Conservation (phyloP, 2,888 invertebrate genomes). For the Apomyelois bistriatella region DNA sequence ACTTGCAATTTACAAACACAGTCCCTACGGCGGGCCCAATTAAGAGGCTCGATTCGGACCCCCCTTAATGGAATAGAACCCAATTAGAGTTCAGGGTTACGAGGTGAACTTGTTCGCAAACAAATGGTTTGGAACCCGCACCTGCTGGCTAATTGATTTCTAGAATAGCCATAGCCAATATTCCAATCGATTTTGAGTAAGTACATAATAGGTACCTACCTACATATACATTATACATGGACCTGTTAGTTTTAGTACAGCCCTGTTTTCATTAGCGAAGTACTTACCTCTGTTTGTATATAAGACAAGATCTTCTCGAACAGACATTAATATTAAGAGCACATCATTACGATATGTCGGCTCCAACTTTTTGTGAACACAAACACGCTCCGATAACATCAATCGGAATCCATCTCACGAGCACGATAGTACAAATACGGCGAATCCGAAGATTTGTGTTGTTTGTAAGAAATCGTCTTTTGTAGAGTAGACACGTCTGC, state of each 20-base stretch:
- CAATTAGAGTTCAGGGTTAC: constrained; percentile 79
- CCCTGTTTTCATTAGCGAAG: no score
- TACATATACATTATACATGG: no score
- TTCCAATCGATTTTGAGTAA: no score
- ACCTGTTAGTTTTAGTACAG: no score
- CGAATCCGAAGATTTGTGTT: neutral
- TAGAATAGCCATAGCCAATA: no score
- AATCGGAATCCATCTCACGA: constrained; percentile 55
- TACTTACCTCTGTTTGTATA: neutral
- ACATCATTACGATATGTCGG: constrained; percentile 28
- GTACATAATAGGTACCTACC: no score
- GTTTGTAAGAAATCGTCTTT: neutral
- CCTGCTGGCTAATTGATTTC: constrained; percentile 56
- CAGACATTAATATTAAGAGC: constrained; percentile 32
- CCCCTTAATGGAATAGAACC: constrained; percentile 78
- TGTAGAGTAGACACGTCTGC: neutral
- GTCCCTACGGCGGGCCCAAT: constrained; percentile 73
- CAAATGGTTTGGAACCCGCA: constrained; percentile 70
- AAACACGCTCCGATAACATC: constrained; percentile 58
- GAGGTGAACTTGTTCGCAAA: constrained; percentile 74
- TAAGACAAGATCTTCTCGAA: neutral
- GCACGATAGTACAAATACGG: constrained; percentile 3
- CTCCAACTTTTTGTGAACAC: constrained; percentile 41
- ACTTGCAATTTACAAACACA: constrained; percentile 36
- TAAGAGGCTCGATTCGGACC: constrained; percentile 74